Percentiles rank a stretch among this genome's conserved stretches.
These are phyloP conservation scores for Eupithecia subfuscata DNA, from an alignment of 2,888 invertebrate species.

Conservation along the genomic window DNA sequence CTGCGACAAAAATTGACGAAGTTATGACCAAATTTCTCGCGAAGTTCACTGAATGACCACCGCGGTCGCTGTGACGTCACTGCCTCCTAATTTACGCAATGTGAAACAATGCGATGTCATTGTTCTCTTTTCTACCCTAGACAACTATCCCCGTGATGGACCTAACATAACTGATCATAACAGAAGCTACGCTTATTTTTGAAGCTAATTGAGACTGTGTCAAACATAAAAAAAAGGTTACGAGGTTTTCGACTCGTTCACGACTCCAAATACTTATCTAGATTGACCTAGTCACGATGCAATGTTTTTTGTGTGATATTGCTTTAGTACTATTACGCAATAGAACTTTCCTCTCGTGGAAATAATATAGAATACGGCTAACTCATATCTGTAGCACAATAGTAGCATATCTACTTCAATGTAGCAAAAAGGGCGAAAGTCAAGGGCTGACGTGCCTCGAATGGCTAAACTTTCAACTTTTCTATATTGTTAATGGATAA, in stretches of 20 bases:
- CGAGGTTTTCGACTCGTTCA: slow-evolving; percentile 1
- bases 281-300: slow-evolving; percentile 42
- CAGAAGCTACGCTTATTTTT: not conserved
- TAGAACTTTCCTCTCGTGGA: slow-evolving; percentile 60
- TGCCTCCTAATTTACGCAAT: too few species aligned
- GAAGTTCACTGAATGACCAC: too few species aligned
- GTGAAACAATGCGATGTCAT: too few species aligned
- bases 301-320: slow-evolving; percentile 38
- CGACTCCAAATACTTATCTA: slow-evolving; percentile 41
- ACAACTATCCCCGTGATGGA: too few species aligned
- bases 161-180: too few species aligned
- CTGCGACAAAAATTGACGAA: too few species aligned
- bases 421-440: slow-evolving; percentile 56
- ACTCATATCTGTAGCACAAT: slow-evolving; percentile 5
- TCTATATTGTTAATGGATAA: not conserved
- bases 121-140: too few species aligned
- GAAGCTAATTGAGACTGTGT: not conserved
- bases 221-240: not conserved
- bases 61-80: too few species aligned
- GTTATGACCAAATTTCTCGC: too few species aligned
- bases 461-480: slow-evolving; percentile 25
- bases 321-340: slow-evolving; percentile 51
- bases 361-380: not conserved
- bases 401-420: not conserved
- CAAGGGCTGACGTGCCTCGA: slow-evolving; percentile 46